These are phyloP conservation scores for Sylvietta virens DNA, from an alignment of 2,113 vertebrate species.

Conservation along the genomic window DNA sequence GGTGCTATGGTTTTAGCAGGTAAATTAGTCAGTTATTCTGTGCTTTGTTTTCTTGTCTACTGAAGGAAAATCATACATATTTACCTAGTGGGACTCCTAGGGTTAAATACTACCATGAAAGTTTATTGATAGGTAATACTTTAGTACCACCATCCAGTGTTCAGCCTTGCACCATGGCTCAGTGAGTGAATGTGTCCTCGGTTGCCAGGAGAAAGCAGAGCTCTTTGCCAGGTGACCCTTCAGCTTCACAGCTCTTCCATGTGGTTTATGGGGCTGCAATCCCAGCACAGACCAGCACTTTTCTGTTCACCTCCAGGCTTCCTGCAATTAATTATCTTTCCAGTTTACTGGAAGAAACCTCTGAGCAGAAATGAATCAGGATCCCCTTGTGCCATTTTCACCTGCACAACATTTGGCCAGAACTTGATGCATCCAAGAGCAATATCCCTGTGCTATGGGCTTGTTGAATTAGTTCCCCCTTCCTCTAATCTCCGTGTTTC, in stretches of 20 bases:
- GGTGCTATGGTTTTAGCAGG: not conserved
- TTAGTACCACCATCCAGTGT: not conserved
- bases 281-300: not conserved
- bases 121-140: not conserved
- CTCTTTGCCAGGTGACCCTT: not conserved
- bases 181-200: fast-evolving
- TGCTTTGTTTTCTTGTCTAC: not conserved
- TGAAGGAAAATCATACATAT: not conserved
- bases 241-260: not conserved
- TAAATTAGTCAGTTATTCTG: not conserved
- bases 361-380: not conserved
- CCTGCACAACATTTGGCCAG: not conserved
- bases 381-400: not conserved
- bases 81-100: not conserved
- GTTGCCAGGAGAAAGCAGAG: not conserved
- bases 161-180: not conserved
- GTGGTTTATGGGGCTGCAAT: not conserved
- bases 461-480: not conserved
- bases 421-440: not conserved
- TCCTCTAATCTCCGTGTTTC: fast-evolving
- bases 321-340: not conserved
- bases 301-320: not conserved
- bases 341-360: not conserved
- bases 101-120: not conserved
- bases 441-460: not conserved